Percentiles rank a stretch among this genome's conserved stretches.
Conservation (phyloP, 2,113 vertebrate species). For the Caretta caretta region DNA sequence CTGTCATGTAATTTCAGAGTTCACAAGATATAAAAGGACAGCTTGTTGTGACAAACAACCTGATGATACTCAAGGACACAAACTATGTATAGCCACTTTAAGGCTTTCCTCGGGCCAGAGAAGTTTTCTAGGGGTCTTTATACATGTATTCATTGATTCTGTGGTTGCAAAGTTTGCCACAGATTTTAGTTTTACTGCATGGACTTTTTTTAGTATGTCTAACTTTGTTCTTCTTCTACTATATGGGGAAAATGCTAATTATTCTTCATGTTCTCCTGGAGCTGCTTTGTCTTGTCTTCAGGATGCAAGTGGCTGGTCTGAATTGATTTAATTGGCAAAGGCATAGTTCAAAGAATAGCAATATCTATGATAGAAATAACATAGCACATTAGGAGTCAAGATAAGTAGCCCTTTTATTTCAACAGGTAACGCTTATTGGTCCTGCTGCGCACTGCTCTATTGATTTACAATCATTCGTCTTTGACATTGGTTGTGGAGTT, state of each 20-base stretch:
- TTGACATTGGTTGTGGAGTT: neutral
- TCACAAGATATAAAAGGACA: neutral
- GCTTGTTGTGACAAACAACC: constrained; percentile 1
- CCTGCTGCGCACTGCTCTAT: constrained; percentile 13
- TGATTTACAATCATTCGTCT: constrained; percentile 33
- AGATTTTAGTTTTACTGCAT: neutral
- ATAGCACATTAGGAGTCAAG: constrained; percentile 32
- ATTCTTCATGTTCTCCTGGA: neutral
- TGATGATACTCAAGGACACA: neutral
- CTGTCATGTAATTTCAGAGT: neutral
- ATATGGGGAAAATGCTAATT: neutral
- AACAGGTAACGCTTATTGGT: neutral
- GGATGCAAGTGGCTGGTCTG: neutral
- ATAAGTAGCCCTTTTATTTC: constrained; percentile 25
- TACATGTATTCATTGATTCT: accelerated
- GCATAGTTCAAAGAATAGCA: neutral
- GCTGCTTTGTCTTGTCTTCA: neutral
- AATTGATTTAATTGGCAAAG: neutral
- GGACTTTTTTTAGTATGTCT: neutral
- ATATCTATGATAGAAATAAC: neutral
- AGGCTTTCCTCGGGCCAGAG: constrained; percentile 6
- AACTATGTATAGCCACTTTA: neutral
- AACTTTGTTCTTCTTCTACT: neutral
- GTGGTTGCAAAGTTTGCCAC: neutral
- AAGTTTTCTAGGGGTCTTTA: neutral